A percentile compares a stretch with the other conserved stretches of the same genome.
Evolutionary conservation across 2,888 invertebrate species (phyloP).

Genomic region (Chironomus riparius): DNA sequence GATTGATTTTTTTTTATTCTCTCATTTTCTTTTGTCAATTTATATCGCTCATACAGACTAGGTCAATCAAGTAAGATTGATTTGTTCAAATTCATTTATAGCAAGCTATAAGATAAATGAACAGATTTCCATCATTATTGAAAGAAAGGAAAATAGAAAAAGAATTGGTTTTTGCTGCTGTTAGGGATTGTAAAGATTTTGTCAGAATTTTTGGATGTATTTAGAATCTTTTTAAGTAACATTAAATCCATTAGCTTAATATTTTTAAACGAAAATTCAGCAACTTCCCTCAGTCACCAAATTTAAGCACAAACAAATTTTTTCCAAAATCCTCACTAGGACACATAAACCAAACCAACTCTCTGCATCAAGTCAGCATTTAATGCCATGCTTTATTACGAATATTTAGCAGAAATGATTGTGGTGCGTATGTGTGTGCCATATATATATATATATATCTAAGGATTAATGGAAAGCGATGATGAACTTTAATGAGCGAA

Average conservation of each 20-base stretch:
- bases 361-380: background rate
- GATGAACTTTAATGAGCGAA: constrained; percentile 15
- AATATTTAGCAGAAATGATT: too few species aligned
- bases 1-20: background rate
- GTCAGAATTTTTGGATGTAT: too few species aligned
- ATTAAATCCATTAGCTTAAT: too few species aligned
- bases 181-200: too few species aligned
- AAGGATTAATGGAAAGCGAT: background rate
- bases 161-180: too few species aligned
- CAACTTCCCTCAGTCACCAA: too few species aligned
- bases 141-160: background rate
- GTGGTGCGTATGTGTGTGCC: too few species aligned
- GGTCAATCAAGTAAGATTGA: background rate
- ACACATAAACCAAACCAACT: background rate
- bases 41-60: background rate
- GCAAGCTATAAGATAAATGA: background rate
- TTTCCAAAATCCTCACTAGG: too few species aligned
- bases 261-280: too few species aligned
- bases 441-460: too few species aligned
- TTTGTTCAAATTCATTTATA: background rate
- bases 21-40: background rate
- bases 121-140: background rate
- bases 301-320: too few species aligned
- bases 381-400: background rate
- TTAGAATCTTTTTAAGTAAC: too few species aligned